phyloP scores from a whole-genome alignment of 2,888 invertebrate species.

The Ormyrus thymus region DNA sequence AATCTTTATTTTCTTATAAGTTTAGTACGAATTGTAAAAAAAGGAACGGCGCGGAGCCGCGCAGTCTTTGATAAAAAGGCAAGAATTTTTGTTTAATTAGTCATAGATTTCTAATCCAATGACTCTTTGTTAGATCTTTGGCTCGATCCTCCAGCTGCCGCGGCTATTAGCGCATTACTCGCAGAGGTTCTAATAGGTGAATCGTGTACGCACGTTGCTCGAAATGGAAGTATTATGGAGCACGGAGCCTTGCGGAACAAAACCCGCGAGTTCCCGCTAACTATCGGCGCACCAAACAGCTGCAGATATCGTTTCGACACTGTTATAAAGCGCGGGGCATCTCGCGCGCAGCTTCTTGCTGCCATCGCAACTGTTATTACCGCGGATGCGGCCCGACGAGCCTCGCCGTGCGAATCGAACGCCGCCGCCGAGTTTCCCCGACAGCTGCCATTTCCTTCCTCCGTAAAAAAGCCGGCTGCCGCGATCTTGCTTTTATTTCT shows the following conservation, averaged over 20 bases:
- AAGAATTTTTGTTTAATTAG: constrained; percentile 43
- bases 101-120: constrained; percentile 22
- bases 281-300: neutral
- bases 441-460: too few species aligned
- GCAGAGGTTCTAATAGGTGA: constrained; percentile 43
- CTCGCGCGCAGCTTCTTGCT: neutral
- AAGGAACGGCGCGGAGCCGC: too few species aligned
- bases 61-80: neutral
- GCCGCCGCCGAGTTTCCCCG: neutral
- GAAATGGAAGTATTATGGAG: constrained; percentile 39
- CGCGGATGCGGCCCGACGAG: too few species aligned
- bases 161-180: constrained; percentile 39
- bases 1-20: too few species aligned
- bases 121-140: constrained; percentile 26
- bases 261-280: constrained; percentile 29
- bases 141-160: constrained; percentile 56
- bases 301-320: neutral
- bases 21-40: too few species aligned
- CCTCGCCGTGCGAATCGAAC: neutral
- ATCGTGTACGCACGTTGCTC: constrained; percentile 39
- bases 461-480: too few species aligned
- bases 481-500: too few species aligned
- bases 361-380: neutral
- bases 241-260: constrained; percentile 18
- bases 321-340: neutral